phyloP scores from a whole-genome alignment of 2,113 vertebrate species.

The Pseudorhombus dupliciocellatus region DNA sequence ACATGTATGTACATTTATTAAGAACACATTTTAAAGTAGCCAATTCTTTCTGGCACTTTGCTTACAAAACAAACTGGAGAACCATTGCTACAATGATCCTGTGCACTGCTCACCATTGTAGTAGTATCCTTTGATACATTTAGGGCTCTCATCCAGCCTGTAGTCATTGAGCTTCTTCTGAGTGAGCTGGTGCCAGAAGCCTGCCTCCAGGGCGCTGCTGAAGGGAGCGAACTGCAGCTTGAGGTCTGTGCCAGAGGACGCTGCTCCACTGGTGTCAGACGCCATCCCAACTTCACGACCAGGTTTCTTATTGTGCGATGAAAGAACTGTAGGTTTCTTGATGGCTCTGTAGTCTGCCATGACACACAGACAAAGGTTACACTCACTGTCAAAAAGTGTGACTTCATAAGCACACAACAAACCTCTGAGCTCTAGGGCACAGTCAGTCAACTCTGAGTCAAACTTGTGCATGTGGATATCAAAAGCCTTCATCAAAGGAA shows the following conservation, averaged over 20 bases:
- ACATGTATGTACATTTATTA: not conserved
- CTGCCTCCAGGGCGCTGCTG: constrained; percentile 93
- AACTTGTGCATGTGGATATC: too few species aligned
- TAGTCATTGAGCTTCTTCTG: constrained; percentile 96
- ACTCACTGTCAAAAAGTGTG: not conserved
- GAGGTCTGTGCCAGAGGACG: constrained; percentile 39
- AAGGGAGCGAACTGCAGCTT: constrained; percentile 95
- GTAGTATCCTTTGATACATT: constrained; percentile 91
- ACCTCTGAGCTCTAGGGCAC: not conserved
- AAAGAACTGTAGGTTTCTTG: constrained; percentile 1
- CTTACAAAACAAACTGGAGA: not conserved
- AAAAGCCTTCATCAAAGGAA: too few species aligned
- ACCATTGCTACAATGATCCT: not conserved
- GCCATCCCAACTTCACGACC: constrained; percentile 73
- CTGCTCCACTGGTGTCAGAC: constrained; percentile 53
- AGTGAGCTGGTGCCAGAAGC: constrained; percentile 97
- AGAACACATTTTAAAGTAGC: not conserved
- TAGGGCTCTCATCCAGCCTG: constrained; percentile 91
- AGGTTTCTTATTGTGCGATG: constrained; percentile 8
- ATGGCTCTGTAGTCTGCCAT: not conserved
- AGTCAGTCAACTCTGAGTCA: too few species aligned
- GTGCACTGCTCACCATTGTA: constrained; percentile 87
- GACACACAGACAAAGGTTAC: not conserved
- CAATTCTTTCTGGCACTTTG: too few species aligned
- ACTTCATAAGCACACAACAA: not conserved